A percentile compares a stretch with the other conserved stretches of the same genome.
These are phyloP conservation scores for Brachyhypopomus occidentalis DNA, from an alignment of 2,113 vertebrate species.

Conservation along the genomic window DNA sequence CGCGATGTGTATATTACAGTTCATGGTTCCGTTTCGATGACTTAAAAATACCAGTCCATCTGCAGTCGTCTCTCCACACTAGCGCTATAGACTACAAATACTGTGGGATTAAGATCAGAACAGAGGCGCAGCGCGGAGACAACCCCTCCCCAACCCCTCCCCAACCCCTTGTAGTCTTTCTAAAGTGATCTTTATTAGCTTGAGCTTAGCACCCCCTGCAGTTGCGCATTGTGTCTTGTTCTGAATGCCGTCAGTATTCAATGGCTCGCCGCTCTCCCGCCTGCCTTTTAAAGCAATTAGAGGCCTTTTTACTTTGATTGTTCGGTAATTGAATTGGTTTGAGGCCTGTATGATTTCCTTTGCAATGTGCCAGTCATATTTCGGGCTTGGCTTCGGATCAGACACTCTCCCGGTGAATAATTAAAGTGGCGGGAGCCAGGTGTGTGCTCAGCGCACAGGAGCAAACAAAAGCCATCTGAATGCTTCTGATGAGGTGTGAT, in stretches of 20 bases:
- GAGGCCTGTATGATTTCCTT: constrained; percentile 74
- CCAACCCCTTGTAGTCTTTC: constrained; percentile 36
- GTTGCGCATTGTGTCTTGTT: constrained; percentile 66
- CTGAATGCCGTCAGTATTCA: constrained; percentile 56
- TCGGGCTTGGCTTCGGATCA: constrained; percentile 73
- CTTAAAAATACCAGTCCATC: no score
- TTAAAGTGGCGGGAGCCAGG: constrained; percentile 77
- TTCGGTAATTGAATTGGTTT: constrained; percentile 81
- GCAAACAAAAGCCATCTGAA: constrained; percentile 74
- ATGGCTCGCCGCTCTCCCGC: constrained; percentile 60
- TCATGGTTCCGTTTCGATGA: no score
- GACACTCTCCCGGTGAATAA: constrained; percentile 74
- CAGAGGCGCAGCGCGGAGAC: constrained; percentile 10
- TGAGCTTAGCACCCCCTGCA: constrained; percentile 81
- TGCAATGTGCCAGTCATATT: constrained; percentile 74
- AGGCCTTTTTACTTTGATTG: constrained; percentile 80
- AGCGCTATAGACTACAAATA: constrained; percentile 22
- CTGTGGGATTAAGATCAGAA: constrained; percentile 44
- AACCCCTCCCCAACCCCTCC: constrained; percentile 7
- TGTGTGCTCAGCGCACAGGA: constrained; percentile 63
- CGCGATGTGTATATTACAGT: no score
- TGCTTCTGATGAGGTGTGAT: constrained; percentile 80
- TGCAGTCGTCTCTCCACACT: background rate
- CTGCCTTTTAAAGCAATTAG: constrained; percentile 77
- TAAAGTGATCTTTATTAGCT: constrained; percentile 67